Conservation (phyloP, 2,888 invertebrate species). For the Nemurella pictetii region DNA sequence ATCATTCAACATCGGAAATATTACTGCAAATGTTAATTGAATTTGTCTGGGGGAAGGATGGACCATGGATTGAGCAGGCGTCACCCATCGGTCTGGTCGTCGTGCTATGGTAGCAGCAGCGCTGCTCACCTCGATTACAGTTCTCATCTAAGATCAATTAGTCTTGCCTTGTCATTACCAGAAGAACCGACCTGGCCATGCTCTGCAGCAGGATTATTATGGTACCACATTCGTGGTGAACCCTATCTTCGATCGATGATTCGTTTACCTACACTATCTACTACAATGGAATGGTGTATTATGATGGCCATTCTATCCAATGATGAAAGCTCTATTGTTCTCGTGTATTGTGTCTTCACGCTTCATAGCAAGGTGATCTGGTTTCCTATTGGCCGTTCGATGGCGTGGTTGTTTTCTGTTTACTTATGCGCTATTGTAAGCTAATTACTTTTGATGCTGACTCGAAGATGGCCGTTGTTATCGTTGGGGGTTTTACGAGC, state of each 20-base stretch:
- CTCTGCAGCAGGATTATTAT: background rate
- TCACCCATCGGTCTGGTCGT: background rate
- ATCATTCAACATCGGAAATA: slow-evolving; percentile 7
- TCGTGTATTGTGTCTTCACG: background rate
- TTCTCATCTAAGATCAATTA: slow-evolving; percentile 54
- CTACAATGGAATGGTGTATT: background rate
- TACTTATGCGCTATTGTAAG: background rate
- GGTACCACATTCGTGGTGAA: background rate
- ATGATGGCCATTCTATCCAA: background rate
- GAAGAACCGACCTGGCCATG: slow-evolving; percentile 41
- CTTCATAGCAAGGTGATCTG: background rate
- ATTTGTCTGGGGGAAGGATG: slow-evolving; percentile 8
- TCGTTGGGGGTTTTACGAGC: background rate
- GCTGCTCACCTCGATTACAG: slow-evolving; percentile 49
- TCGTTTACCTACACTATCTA: background rate
- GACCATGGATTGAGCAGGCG: slow-evolving; percentile 6
- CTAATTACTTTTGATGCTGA: background rate
- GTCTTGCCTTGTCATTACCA: slow-evolving; percentile 53
- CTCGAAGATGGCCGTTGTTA: background rate
- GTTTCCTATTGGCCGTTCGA: background rate
- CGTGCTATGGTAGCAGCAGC: background rate
- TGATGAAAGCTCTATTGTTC: background rate
- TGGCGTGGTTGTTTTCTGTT: background rate
- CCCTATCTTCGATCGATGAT: background rate
- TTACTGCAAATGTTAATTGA: slow-evolving; percentile 33